A percentile compares a stretch with the other conserved stretches of the same genome.
These are phyloP conservation scores for Pygoscelis antarcticus DNA, from an alignment of 2,113 vertebrate genomes.

Conservation along the genomic window DNA sequence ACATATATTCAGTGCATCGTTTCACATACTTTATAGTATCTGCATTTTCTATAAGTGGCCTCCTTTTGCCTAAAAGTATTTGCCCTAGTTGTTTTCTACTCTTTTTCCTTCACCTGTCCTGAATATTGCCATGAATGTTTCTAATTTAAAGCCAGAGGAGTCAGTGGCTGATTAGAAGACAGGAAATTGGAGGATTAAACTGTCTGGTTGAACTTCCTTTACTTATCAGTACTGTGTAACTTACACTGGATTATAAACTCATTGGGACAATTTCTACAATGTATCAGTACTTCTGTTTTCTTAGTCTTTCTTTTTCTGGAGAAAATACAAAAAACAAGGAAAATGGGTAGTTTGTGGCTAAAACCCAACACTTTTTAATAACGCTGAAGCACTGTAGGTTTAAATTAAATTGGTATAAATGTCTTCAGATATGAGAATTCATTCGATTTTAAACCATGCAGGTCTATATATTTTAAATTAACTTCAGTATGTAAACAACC, in stretches of 20 bases:
- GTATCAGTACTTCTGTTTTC: slow-evolving; percentile 63
- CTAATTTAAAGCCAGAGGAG: slow-evolving; percentile 90
- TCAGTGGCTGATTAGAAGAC: slow-evolving; percentile 95
- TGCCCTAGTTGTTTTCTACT: slow-evolving; percentile 64
- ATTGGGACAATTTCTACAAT: slow-evolving; percentile 65
- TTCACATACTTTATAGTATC: not conserved
- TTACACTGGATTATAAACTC: slow-evolving; percentile 77
- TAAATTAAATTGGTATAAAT: not conserved
- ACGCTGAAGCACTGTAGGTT: not conserved
- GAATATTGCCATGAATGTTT: slow-evolving; percentile 87
- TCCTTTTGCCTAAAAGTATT: slow-evolving; percentile 59
- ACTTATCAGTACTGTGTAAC: slow-evolving; percentile 82
- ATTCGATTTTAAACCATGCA: not conserved
- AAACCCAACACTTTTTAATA: not conserved
- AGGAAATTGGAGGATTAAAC: slow-evolving; percentile 99
- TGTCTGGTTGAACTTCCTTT: slow-evolving; percentile 99
- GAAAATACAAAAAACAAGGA: not conserved
- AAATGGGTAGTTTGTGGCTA: not conserved
- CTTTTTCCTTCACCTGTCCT: slow-evolving; percentile 81
- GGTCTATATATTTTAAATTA: slow-evolving; percentile 16
- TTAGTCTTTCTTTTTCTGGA: slow-evolving; percentile 42
- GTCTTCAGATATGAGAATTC: not conserved
- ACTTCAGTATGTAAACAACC: slow-evolving; percentile 41
- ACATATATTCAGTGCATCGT: not conserved
- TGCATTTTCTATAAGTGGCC: slow-evolving; percentile 33